A percentile compares a stretch with the other conserved stretches of the same genome.
phyloP scores from a whole-genome alignment of 2,888 invertebrate genomes.

The Alentia gelatinosa region DNA sequence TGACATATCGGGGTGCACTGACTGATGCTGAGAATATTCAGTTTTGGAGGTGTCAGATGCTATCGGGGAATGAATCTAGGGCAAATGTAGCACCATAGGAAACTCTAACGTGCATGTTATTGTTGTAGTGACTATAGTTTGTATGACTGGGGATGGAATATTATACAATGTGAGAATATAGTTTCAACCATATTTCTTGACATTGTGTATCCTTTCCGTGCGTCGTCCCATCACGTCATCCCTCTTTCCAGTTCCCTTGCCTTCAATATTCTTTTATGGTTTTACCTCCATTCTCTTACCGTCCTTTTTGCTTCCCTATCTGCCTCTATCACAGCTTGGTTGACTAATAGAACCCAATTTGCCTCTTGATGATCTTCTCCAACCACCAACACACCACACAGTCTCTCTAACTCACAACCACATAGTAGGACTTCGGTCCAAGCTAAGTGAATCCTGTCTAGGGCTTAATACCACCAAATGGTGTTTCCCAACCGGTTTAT shows the following conservation, averaged over 20 bases:
- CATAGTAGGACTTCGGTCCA: background rate
- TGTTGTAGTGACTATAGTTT: background rate
- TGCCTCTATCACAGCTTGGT: background rate
- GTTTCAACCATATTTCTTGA: background rate
- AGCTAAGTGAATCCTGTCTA: background rate
- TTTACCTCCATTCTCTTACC: background rate
- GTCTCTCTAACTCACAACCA: background rate
- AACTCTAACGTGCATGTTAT: background rate
- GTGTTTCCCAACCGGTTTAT: conserved; percentile 14
- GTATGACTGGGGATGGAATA: background rate
- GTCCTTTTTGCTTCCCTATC: background rate
- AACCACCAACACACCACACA: background rate
- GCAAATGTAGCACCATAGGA: background rate
- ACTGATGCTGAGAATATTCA: background rate
- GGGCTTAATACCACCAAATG: background rate
- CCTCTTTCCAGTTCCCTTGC: no score
- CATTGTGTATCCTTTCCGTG: background rate
- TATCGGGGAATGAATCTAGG: background rate
- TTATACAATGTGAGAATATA: background rate
- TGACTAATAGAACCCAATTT: background rate
- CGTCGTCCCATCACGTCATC: no score
- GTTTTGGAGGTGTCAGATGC: background rate
- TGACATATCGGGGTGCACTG: background rate
- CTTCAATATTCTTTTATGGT: background rate
- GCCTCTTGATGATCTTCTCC: background rate